phyloP scores from a whole-genome alignment of 1,140 invertebrate species.

The Plectus sambesii region DNA sequence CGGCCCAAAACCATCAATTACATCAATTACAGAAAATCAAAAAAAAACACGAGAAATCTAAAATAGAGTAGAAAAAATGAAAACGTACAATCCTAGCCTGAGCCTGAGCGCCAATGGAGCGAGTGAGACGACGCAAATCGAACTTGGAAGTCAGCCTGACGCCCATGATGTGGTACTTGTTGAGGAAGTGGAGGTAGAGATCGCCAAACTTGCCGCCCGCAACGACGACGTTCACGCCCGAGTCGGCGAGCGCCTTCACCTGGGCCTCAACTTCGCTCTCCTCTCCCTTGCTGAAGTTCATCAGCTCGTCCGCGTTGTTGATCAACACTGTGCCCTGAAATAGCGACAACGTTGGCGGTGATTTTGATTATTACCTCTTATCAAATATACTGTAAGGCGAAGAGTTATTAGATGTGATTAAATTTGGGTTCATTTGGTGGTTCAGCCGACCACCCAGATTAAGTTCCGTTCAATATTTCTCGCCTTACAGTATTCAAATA shows the following conservation, averaged over 20 bases:
- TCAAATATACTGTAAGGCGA: too few species aligned
- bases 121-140: constrained; percentile 81
- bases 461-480: too few species aligned
- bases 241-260: constrained; percentile 81
- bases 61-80: too few species aligned
- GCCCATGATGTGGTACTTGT: constrained; percentile 94
- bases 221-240: constrained; percentile 80
- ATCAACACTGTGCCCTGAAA: constrained; percentile 82
- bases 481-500: too few species aligned
- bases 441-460: too few species aligned
- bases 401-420: too few species aligned
- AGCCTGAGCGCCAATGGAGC: constrained; percentile 73
- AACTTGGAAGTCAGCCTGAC: constrained; percentile 91
- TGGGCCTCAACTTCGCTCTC: constrained; percentile 75
- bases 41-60: too few species aligned
- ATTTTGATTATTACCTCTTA: too few species aligned
- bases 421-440: too few species aligned
- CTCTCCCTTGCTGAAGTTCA: constrained; percentile 85
- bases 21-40: too few species aligned
- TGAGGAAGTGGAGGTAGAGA: constrained; percentile 88
- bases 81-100: constrained; percentile 59
- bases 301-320: constrained; percentile 82
- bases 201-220: constrained; percentile 95
- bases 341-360: too few species aligned
- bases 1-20: too few species aligned